phyloP scores from a whole-genome alignment of 2,888 invertebrate genomes.

The Mantis religiosa region DNA sequence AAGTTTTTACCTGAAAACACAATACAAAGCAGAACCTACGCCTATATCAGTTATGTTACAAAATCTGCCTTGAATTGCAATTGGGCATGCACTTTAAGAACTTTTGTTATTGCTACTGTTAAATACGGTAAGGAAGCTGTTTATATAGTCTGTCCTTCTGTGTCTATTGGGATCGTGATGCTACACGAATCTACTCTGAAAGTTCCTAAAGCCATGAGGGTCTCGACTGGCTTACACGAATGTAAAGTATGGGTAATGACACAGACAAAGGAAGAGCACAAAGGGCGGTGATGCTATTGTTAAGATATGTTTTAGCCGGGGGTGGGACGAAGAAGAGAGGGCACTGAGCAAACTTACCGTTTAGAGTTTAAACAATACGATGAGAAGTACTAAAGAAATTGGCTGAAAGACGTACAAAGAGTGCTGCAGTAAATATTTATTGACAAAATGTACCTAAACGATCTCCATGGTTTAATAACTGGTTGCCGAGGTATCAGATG shows the following conservation, averaged over 20 bases:
- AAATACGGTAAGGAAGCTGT: too few relatives aligned
- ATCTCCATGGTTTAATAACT: neutral
- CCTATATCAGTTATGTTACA: too few relatives aligned
- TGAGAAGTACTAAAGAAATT: neutral
- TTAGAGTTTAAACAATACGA: neutral
- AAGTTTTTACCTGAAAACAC: too few relatives aligned
- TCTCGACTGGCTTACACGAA: neutral
- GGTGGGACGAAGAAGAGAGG: neutral
- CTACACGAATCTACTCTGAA: too few relatives aligned
- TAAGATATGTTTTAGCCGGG: neutral
- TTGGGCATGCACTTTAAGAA: too few relatives aligned
- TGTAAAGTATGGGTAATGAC: neutral
- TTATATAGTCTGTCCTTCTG: too few relatives aligned
- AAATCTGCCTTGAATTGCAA: too few relatives aligned
- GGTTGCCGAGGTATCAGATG: too few relatives aligned
- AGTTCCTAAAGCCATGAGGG: too few relatives aligned
- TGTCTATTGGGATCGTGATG: too few relatives aligned
- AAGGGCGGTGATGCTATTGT: neutral
- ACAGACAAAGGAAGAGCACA: neutral
- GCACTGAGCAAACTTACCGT: neutral
- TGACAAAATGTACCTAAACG: neutral
- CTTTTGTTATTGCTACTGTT: too few relatives aligned
- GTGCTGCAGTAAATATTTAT: neutral
- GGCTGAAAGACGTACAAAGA: neutral
- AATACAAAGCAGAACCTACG: too few relatives aligned